Evolutionary conservation across 2,888 invertebrate species (phyloP), one percentile per base, ranked within the genome.

Genomic region (Ochropleura leucogaster): DNA sequence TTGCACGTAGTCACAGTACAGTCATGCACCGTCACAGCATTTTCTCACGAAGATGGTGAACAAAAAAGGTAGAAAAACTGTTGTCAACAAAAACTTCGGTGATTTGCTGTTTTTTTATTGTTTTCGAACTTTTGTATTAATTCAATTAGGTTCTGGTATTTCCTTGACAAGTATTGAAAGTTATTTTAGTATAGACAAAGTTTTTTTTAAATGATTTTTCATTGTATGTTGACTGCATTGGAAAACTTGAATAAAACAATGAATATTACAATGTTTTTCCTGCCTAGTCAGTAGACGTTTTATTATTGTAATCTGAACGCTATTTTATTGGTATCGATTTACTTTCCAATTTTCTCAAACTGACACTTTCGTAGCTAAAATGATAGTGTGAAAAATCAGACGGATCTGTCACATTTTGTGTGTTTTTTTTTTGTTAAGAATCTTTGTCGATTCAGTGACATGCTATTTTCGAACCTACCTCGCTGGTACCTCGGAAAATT

Each of bases 1-100:
- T 53, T 78, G 82, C 82, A 79, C 79, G 79, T 81, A 78, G 69
- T 59, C 63, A 68, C 53, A 68, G 51, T 73, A 72, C 74, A 69
- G 59, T 68, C 77, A 77, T 78, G 64, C 70, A 72, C 79, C 85
- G 79, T 89, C 87, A 89, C 78, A 85, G 87, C 89, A 89, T 90
- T 90, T 91, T 90, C 87, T 87, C 92, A 91, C 91, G 89, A 87
- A 87, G 88, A 87, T 87, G 69, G 72, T 65, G 77, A 77, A 80
- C 69, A 86, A 86, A 87, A 85, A 85, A 68, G 80, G 57, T 44
- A 16, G 62, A 80, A 82, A 79, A 83, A 79, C 76, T 20, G 20
- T 7, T 66, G 51, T 51, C 14, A 69, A 80, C 79, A 86, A 87
- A 85, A 79, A 84, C 60, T 2, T 14, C 18, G 85, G 84, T 91